Conservation (phyloP, 2,888 invertebrate genomes). For the Colletes collaris region DNA sequence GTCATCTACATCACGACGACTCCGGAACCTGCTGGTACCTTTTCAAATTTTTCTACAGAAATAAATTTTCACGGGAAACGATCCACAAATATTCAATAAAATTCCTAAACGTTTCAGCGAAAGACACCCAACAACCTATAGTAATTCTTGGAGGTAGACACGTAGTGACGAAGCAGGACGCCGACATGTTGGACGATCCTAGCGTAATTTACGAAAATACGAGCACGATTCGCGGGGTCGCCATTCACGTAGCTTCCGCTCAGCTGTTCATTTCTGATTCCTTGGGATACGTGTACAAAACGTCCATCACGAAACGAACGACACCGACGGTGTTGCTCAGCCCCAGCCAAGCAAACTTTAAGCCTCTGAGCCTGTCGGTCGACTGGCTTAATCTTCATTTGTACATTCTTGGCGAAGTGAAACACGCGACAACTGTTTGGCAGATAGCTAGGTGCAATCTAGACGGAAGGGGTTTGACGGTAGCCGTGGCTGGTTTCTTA, state of each 20-base stretch:
- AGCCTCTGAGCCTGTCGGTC: constrained; percentile 89
- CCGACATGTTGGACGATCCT: constrained; percentile 88
- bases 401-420: constrained; percentile 91
- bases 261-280: constrained; percentile 91
- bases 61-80: too few species aligned
- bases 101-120: constrained; percentile 83
- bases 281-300: constrained; percentile 86
- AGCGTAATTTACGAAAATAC: constrained; percentile 87
- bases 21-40: constrained; percentile 87
- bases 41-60: neutral
- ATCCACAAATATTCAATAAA: constrained; percentile 5
- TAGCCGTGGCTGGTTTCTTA: constrained; percentile 89
- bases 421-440: constrained; percentile 86
- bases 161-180: constrained; percentile 87
- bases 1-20: constrained; percentile 88
- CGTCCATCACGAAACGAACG: constrained; percentile 78
- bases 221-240: constrained; percentile 87
- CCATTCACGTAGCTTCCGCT: constrained; percentile 89
- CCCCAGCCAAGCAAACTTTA: constrained; percentile 86
- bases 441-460: constrained; percentile 91
- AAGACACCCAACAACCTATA: constrained; percentile 88
- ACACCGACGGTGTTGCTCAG: constrained; percentile 83
- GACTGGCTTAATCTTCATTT: constrained; percentile 95
- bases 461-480: constrained; percentile 88
- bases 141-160: constrained; percentile 89